Conservation (phyloP, 1,140 invertebrate genomes). For the Melanaphis sacchari region DNA sequence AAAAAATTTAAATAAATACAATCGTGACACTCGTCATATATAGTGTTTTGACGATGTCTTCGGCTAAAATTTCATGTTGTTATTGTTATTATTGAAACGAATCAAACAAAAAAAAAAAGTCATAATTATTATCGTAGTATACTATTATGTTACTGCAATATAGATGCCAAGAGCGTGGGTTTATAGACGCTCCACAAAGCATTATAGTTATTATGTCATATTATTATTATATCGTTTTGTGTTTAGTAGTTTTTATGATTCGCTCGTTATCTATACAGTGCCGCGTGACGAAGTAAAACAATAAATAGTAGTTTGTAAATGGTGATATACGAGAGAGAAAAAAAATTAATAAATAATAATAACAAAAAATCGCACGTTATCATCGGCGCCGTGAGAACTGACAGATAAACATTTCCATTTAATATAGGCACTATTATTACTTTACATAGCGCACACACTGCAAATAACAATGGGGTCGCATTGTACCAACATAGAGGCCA, state of each 20-base stretch:
- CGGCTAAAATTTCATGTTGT: conserved; percentile 2
- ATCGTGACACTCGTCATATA: not conserved
- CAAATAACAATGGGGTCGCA: conserved; percentile 23
- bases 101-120: not conserved
- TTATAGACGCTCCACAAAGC: conserved; percentile 4
- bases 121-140: not conserved
- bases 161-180: not conserved
- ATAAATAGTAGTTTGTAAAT: conserved; percentile 32
- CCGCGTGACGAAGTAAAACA: not conserved
- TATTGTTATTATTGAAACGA: conserved; percentile 5
- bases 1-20: not conserved
- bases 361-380: conserved; percentile 42
- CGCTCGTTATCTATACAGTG: conserved; percentile 21
- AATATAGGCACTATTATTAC: not conserved
- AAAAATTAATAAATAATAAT: not conserved
- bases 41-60: conserved; percentile 2
- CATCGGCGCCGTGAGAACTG: conserved; percentile 40
- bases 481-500: not conserved
- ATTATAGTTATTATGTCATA: not conserved
- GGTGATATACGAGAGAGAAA: conserved; percentile 33
- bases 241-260: not conserved
- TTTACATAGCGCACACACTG: not conserved
- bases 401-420: conserved; percentile 38
- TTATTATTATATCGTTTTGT: not conserved
- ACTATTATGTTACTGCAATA: not conserved